Percentiles rank a stretch among this genome's conserved stretches.
Evolutionary conservation across 2,888 invertebrate species (phyloP).

Genomic region (Myopa testacea): DNA sequence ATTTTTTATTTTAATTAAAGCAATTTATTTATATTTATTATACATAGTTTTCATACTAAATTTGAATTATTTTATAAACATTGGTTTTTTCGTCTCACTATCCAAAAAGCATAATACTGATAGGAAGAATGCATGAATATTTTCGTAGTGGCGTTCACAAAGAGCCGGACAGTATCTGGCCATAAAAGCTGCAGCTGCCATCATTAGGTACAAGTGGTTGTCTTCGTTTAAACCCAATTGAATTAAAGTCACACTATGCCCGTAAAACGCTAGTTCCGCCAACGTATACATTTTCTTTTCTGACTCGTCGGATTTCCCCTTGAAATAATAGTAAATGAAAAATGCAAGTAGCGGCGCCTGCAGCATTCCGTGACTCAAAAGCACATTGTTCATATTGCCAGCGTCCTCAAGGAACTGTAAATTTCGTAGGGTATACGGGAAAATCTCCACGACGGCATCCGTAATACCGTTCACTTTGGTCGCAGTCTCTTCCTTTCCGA

Average conservation of each 20-base stretch:
- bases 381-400: neutral
- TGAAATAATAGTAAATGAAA: neutral
- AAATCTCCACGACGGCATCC: neutral
- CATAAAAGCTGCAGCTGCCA: neutral
- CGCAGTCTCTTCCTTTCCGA: neutral
- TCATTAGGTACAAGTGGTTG: neutral
- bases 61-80: neutral
- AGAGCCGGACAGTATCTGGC: neutral
- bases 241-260: neutral
- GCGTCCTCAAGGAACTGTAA: neutral
- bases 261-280: neutral
- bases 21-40: too few relatives aligned
- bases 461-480: neutral
- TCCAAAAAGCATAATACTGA: neutral
- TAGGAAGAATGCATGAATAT: neutral
- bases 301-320: neutral
- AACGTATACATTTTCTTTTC: neutral
- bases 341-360: neutral
- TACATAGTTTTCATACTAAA: neutral
- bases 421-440: neutral
- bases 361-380: neutral
- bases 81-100: neutral
- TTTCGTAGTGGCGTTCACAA: neutral
- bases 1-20: too few relatives aligned
- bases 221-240: conserved; percentile 10